Conservation (phyloP, 2,797 vertebrate species). For the Cyprinella venusta region DNA sequence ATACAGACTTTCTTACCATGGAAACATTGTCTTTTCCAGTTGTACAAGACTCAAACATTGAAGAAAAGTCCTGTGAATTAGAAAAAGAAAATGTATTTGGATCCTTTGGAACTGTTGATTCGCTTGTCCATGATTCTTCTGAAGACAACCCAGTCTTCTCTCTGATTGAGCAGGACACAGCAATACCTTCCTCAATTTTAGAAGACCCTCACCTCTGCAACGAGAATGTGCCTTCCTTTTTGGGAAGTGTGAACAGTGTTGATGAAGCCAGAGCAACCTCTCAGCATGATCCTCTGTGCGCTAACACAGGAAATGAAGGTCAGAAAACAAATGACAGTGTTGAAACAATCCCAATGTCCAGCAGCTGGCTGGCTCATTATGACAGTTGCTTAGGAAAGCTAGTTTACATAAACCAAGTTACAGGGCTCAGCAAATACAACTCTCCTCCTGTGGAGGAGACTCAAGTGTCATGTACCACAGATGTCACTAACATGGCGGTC, state of each 20-base stretch:
- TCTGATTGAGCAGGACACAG: constrained; percentile 23
- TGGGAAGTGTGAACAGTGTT: constrained; percentile 21
- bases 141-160: constrained; percentile 23
- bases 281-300: constrained; percentile 34
- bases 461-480: constrained; percentile 79
- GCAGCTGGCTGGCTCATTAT: constrained; percentile 88
- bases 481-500: constrained; percentile 89
- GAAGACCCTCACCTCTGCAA: constrained; percentile 34
- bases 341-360: constrained; percentile 48
- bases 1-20: neutral
- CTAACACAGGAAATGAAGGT: constrained; percentile 43
- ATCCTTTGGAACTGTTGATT: constrained; percentile 1
- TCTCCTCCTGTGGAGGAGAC: constrained; percentile 73
- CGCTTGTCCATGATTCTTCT: constrained; percentile 4
- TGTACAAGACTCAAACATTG: neutral
- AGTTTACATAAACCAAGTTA: constrained; percentile 89
- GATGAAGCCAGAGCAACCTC: constrained; percentile 39
- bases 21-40: constrained; percentile 8
- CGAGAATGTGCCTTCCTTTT: constrained; percentile 38
- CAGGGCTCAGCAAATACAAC: constrained; percentile 89
- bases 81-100: neutral
- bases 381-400: constrained; percentile 81
- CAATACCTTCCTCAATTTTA: neutral
- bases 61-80: constrained; percentile 19
- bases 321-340: constrained; percentile 35